Base-by-base conservation (phyloP, 2,113 vertebrate genomes). In the Syrrhaptes paradoxus region DNA sequence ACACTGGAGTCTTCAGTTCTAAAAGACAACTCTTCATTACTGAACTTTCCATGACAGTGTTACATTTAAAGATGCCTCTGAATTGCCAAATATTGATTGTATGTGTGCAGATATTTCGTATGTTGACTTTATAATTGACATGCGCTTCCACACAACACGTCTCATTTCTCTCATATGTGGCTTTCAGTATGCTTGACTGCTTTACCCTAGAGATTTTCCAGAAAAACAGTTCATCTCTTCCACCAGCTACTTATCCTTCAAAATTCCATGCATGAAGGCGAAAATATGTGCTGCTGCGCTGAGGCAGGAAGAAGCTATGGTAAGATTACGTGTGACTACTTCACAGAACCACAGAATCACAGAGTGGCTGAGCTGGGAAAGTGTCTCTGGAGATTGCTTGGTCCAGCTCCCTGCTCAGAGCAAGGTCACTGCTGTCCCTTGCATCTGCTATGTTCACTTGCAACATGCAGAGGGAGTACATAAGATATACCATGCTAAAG, bases 331-430 rank as follows among this genome's bases (percentile, higher is more conserved):
- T 48, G 21, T 16, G 57, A 54, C 18, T 25, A 5, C 45, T 78
- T 57, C 28, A 46, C 24, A 68, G 22, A 75, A 48, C 17, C 22
- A 59, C 15, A 55, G 46, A 73, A 41, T 34, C 17, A 13, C 38
- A 25, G 43, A 62, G 19, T 0, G 0, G 3, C 8, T 54, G 76
- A 21, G 28, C 1, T 4, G 55, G 28, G 31, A 49, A 52, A 22
- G 11, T 2, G 1, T 72, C 55, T 78, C 31, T 54, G 71, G 25
- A 81, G 54, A 63, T 11, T 1, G 0, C 25, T 24, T 72, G 7
- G 29, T 86, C 52, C 34, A 36, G 4, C 9, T 25, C 18, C 29
- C 32, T 67, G 21, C 26, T 58, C 55, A 59, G 26, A 70, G 29
- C 25, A 43, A 28, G 16, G 19, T 54, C 51, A 70, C 29, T 41